A percentile compares a stretch with the other conserved stretches of the same genome.
Conservation (phyloP, 2,888 invertebrate species). For the Choreutis nemorana region DNA sequence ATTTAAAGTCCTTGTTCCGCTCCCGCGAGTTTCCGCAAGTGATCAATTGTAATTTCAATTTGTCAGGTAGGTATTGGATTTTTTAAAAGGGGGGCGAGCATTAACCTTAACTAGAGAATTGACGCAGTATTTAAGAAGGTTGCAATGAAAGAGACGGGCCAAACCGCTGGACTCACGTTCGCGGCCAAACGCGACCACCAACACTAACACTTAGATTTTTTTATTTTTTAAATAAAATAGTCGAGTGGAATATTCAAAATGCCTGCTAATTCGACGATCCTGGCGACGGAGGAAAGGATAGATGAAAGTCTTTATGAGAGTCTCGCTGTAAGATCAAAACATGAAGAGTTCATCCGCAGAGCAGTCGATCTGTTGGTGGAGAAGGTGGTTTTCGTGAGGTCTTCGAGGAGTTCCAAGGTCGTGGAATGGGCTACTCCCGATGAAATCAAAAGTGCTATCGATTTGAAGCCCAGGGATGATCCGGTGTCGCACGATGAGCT, state of each 20-base stretch:
- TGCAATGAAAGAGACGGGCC: conserved; percentile 31
- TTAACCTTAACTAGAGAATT: conserved; percentile 53
- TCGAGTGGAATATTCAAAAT: conserved; percentile 27
- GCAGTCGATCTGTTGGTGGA: conserved; percentile 77
- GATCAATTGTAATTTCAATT: no score
- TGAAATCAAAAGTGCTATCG: conserved; percentile 71
- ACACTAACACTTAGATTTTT: conserved; percentile 18
- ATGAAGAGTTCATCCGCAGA: conserved; percentile 76
- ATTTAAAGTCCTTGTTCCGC: no score
- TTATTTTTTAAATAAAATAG: conserved; percentile 18
- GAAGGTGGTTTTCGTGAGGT: conserved; percentile 79
- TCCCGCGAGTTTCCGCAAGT: no score
- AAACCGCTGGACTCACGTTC: conserved; percentile 35
- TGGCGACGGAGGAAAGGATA: conserved; percentile 30
- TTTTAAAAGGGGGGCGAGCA: no score
- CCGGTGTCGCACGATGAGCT: conserved; percentile 74
- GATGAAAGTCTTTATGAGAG: conserved; percentile 59
- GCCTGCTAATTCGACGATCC: conserved; percentile 56
- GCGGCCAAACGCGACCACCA: conserved; percentile 38
- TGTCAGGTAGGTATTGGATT: no score
- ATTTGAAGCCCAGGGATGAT: conserved; percentile 68
- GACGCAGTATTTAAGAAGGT: conserved; percentile 60
- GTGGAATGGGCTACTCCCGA: conserved; percentile 84
- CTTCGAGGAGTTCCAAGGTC: conserved; percentile 75
- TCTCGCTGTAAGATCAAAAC: conserved; percentile 68